phyloP scores from a whole-genome alignment of 2,888 invertebrate genomes.

The Capitulum mitella region DNA sequence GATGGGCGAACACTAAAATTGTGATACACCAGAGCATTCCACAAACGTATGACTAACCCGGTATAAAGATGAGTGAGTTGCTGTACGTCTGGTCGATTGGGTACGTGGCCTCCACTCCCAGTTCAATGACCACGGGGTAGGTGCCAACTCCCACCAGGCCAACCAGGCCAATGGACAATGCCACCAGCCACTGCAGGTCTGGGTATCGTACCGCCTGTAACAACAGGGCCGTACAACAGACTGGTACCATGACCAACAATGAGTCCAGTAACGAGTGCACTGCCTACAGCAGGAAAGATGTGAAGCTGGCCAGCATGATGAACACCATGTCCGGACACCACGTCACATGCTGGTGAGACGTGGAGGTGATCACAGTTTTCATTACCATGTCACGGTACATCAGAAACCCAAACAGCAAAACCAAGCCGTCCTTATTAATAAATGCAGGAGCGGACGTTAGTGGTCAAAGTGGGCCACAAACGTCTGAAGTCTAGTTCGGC shows the following conservation, averaged over 20 bases:
- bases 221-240: too few relatives aligned
- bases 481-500: neutral
- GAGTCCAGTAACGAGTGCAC: too few relatives aligned
- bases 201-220: neutral
- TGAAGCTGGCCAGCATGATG: too few relatives aligned
- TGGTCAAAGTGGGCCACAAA: too few relatives aligned
- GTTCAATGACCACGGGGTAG: neutral
- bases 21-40: neutral
- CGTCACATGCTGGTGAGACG: too few relatives aligned
- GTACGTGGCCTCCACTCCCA: conserved; percentile 17
- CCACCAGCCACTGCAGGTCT: conserved; percentile 10
- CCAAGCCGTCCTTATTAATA: neutral
- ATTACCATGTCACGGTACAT: too few relatives aligned
- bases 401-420: neutral
- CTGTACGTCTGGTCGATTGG: conserved; percentile 19
- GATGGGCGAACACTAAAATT: neutral
- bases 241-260: too few relatives aligned
- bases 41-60: neutral
- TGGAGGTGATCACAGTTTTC: too few relatives aligned
- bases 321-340: too few relatives aligned
- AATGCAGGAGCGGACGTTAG: too few relatives aligned
- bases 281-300: too few relatives aligned
- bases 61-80: conserved; percentile 20
- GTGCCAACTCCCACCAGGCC: neutral
- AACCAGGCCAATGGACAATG: neutral